Base-by-base conservation (phyloP, 2,797 vertebrate genomes). In the Chaetodon trifasciatus region DNA sequence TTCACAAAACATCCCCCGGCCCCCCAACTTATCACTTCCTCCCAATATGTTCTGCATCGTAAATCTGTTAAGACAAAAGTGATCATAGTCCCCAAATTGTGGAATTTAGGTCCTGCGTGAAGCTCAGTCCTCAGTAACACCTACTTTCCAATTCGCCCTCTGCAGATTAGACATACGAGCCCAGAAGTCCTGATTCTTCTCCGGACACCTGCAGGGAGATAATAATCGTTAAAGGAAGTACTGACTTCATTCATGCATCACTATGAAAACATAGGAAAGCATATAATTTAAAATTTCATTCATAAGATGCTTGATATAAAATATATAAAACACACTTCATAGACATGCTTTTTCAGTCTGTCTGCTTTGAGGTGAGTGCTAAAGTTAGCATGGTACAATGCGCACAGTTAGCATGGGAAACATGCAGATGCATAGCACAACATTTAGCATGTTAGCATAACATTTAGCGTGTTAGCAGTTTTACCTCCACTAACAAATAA, bases 111-210 rank as follows among this genome's bases (percentile, higher is more conserved):
- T 88, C 76, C 84, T 56, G 63, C 24, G 24, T 83, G 72, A 46
- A 47, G 70, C 63, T 81, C 82, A 86, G 70, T 91, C 86, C 79
- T 88, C 78, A 70, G 58, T 55, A 75, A 90, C 52, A 74, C 71
- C 47, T 79, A 82, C 72, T 82, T 88, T 83, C 61, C 50, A 86
- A 65, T 52, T 69, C 7, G 24, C 61, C 70, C 70, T 83, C 76
- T 80, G 86, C 62, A 86, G 90, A 86, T 55, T 80, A 84, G 77
- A 78, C 72, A 73, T 67, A 82, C 74, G 72, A 79, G 79, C 75
- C 62, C 71, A 64, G 58, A 80, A 70, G 73, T 89, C 89, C 81
- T 49, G 63, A 78, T 60, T 70, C 47, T 58, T 60, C 72, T 69
- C 46, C 50, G n/a, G 62, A 82, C 74, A 78, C 77, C 92, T 94